Evolutionary conservation across 92 coral and sea anemone species (phyloP).

Genomic region (Bergia puertoricense): DNA sequence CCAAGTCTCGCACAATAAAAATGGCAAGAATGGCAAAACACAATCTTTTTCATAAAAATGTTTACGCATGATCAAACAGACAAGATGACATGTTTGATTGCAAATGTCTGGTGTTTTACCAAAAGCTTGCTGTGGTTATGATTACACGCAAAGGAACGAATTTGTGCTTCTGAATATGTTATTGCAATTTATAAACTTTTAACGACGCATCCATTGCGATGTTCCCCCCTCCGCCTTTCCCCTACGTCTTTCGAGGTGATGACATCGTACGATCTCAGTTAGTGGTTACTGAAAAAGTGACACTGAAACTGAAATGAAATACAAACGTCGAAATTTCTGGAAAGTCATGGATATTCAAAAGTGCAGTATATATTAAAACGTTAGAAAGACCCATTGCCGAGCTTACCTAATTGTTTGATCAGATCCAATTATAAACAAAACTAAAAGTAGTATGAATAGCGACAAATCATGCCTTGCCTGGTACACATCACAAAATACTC

Average conservation of each 20-base stretch:
- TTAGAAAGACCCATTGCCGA: not conserved
- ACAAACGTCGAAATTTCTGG: not conserved
- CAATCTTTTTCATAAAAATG: not conserved
- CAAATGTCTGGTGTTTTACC: not conserved
- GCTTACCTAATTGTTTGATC: not conserved
- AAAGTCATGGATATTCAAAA: not conserved
- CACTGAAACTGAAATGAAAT: not conserved
- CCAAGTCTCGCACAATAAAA: too few relatives aligned
- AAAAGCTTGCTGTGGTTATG: not conserved
- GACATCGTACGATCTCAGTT: not conserved
- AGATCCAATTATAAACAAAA: not conserved
- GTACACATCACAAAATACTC: not conserved
- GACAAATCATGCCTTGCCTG: not conserved
- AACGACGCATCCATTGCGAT: not conserved
- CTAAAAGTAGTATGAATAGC: not conserved
- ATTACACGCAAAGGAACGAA: not conserved
- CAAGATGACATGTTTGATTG: not conserved
- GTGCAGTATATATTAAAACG: not conserved
- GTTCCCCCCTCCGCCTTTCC: not conserved
- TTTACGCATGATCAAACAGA: not conserved
- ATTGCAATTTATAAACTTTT: not conserved
- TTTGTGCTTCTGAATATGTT: not conserved
- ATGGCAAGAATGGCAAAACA: too few relatives aligned
- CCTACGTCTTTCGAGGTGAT: not conserved
- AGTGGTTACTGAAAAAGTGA: not conserved